A percentile compares a stretch with the other conserved stretches of the same genome.
Conservation (phyloP, 1,140 invertebrate species). For the Dendrolimus kikuchii region DNA sequence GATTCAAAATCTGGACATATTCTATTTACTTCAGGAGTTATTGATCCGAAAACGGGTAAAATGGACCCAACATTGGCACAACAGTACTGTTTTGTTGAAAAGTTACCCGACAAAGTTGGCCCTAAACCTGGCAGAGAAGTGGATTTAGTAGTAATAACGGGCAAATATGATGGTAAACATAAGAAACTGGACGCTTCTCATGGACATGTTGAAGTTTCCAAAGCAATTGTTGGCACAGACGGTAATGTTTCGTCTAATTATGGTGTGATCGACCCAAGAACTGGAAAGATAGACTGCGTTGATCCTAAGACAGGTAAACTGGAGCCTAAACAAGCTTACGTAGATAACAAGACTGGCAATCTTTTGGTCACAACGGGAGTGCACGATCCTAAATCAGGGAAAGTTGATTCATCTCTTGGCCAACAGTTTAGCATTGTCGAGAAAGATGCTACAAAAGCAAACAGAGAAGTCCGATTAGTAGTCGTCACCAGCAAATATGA, state of each 20-base stretch:
- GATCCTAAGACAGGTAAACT: slow-evolving; percentile 74
- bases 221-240: slow-evolving; percentile 68
- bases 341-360: slow-evolving; percentile 74
- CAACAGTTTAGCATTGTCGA: slow-evolving; percentile 71
- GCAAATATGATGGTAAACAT: slow-evolving; percentile 74
- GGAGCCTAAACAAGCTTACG: slow-evolving; percentile 71
- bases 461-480: slow-evolving; percentile 70
- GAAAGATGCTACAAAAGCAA: slow-evolving; percentile 73
- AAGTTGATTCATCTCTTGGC: slow-evolving; percentile 69
- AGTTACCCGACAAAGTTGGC: slow-evolving; percentile 51
- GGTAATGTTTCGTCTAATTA: slow-evolving; percentile 73
- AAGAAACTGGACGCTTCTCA: slow-evolving; percentile 73
- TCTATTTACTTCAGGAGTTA: slow-evolving; percentile 67
- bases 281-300: slow-evolving; percentile 70
- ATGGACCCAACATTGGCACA: slow-evolving; percentile 71
- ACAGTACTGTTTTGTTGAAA: slow-evolving; percentile 69
- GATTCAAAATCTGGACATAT: slow-evolving; percentile 73
- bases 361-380: slow-evolving; percentile 71
- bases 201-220: slow-evolving; percentile 73
- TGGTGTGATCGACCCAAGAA: slow-evolving; percentile 71
- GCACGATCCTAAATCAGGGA: slow-evolving; percentile 72
- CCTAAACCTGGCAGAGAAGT: slow-evolving; percentile 62
- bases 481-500: slow-evolving; percentile 75
- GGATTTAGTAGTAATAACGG: slow-evolving; percentile 73
- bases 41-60: slow-evolving; percentile 73